A percentile compares a stretch with the other conserved stretches of the same genome.
Conservation (phyloP, 2,888 invertebrate genomes). For the Diaprepes abbreviatus region DNA sequence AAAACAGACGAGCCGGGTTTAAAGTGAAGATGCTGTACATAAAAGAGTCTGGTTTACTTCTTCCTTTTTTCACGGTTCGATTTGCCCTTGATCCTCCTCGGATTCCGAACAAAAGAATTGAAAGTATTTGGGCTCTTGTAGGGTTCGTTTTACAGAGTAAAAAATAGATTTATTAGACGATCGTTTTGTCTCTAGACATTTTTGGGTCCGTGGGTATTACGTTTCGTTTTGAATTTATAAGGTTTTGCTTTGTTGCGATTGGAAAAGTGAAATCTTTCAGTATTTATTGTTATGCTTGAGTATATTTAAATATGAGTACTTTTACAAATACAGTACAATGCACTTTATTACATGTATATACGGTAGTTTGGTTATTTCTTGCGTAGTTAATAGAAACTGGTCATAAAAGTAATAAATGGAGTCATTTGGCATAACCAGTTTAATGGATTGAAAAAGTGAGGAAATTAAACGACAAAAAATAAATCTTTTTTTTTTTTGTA, state of each 20-base stretch:
- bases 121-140: background rate
- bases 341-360: no score
- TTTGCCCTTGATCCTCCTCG: background rate
- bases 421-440: no score
- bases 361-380: no score
- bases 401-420: no score
- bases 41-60: background rate
- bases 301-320: no score
- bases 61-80: background rate
- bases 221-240: background rate
- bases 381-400: no score
- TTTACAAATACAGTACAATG: no score
- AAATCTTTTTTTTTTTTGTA: no score
- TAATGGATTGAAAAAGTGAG: no score
- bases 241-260: background rate
- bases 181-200: background rate
- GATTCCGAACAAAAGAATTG: background rate
- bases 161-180: conserved; percentile 1
- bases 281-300: no score
- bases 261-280: background rate
- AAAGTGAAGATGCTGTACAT: background rate
- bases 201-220: background rate
- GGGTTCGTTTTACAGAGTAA: background rate
- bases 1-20: background rate
- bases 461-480: no score